Evolutionary conservation across 2,888 invertebrate genomes (phyloP).

Genomic region (Thereva unica): DNA sequence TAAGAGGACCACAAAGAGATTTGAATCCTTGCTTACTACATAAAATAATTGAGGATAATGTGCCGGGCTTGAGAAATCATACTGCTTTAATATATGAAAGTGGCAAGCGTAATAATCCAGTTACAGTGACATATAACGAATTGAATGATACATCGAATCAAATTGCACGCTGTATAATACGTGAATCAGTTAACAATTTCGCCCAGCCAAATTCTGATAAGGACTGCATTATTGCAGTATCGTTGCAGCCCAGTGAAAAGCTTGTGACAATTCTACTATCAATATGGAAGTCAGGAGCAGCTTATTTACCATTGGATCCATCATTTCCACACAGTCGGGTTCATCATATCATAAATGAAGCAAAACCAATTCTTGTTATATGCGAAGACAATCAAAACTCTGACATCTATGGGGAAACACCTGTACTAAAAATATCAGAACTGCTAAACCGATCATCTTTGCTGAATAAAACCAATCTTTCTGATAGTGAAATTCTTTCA

Average conservation of each 20-base stretch:
- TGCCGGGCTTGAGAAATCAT: conserved; percentile 57
- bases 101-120: conserved; percentile 47
- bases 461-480: conserved; percentile 49
- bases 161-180: conserved; percentile 56
- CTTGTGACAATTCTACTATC: conserved; percentile 71
- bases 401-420: conserved; percentile 48
- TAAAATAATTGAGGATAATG: conserved; percentile 63
- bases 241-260: conserved; percentile 75
- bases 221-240: conserved; percentile 76
- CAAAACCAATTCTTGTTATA: conserved; percentile 68
- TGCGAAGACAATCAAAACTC: conserved; percentile 62
- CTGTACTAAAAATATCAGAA: conserved; percentile 48
- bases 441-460: conserved; percentile 50
- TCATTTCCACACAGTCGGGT: conserved; percentile 72
- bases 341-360: conserved; percentile 74
- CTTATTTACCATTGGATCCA: conserved; percentile 82
- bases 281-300: conserved; percentile 80
- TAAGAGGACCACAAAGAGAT: conserved; percentile 64
- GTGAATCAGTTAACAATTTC: conserved; percentile 49
- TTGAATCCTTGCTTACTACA: conserved; percentile 63
- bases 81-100: conserved; percentile 68
- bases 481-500: conserved; percentile 56
- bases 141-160: conserved; percentile 59
- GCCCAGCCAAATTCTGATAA: conserved; percentile 65
- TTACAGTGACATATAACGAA: conserved; percentile 50